Conservation (phyloP, 37 sponge, comb jelly and placozoan genomes). For the Aphrocallistes beatrix region DNA sequence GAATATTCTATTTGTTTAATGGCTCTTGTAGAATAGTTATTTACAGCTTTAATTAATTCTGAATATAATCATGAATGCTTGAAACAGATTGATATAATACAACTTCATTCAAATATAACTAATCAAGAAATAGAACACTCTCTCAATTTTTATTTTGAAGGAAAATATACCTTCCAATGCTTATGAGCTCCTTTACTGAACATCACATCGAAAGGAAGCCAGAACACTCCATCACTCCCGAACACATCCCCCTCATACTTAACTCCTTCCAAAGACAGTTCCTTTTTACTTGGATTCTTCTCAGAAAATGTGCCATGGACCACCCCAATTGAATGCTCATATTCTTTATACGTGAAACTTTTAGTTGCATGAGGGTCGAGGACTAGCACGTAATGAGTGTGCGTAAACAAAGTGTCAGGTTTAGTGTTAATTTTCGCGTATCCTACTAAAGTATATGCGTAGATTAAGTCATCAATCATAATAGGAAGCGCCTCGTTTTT, state of each 20-base stretch:
- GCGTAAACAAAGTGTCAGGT: not conserved
- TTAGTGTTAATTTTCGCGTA: not conserved
- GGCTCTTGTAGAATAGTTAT: not conserved
- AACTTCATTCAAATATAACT: not conserved
- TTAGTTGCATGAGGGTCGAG: conserved; percentile 4
- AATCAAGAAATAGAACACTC: no score
- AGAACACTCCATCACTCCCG: not conserved
- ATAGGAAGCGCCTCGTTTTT: not conserved
- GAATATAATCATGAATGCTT: not conserved
- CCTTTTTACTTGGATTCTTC: not conserved
- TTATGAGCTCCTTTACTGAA: conserved; percentile 3
- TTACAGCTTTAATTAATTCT: not conserved
- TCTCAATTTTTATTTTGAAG: not conserved
- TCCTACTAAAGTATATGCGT: not conserved
- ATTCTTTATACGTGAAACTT: not conserved
- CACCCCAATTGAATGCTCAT: not conserved
- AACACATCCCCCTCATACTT: not conserved
- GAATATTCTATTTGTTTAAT: no score
- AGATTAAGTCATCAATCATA: not conserved
- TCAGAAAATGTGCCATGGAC: not conserved
- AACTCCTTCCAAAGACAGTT: not conserved
- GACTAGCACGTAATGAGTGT: not conserved
- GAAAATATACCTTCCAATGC: not conserved
- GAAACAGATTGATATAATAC: not conserved
- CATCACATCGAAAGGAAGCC: conserved; percentile 11